These are phyloP conservation scores for Saccopteryx leptura DNA, from an alignment of 2,113 vertebrate species.

Conservation along the genomic window DNA sequence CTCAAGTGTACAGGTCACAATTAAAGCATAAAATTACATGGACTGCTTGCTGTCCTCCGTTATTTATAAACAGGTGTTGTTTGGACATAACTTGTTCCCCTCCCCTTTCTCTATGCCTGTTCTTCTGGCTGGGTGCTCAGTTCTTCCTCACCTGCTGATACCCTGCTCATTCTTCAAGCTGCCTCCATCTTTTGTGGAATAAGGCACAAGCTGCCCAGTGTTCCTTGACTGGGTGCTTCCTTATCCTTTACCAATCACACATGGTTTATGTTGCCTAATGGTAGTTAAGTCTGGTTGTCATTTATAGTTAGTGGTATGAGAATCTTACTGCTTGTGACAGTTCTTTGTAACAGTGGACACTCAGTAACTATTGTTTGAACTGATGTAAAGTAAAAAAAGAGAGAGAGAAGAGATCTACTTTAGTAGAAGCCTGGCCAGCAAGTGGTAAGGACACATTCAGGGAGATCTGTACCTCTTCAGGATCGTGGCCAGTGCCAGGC, in stretches of 20 bases:
- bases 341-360: slow-evolving; percentile 19
- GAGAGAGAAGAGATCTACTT: background rate
- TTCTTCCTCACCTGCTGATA: slow-evolving; percentile 24
- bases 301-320: background rate
- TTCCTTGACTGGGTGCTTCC: background rate
- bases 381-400: background rate
- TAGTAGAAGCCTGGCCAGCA: background rate
- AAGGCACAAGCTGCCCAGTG: background rate
- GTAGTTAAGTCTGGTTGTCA: background rate
- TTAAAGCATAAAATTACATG: background rate
- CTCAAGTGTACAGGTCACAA: background rate
- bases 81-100: background rate
- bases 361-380: background rate
- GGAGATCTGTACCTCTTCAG: background rate
- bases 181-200: background rate
- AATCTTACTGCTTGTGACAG: background rate
- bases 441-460: background rate
- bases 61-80: background rate
- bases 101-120: background rate
- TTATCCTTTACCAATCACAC: background rate
- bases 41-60: background rate
- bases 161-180: background rate
- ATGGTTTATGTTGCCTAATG: background rate
- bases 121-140: background rate
- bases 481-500: background rate